phyloP scores from a whole-genome alignment of 1,140 invertebrate species.

The Hycleus cichorii region DNA sequence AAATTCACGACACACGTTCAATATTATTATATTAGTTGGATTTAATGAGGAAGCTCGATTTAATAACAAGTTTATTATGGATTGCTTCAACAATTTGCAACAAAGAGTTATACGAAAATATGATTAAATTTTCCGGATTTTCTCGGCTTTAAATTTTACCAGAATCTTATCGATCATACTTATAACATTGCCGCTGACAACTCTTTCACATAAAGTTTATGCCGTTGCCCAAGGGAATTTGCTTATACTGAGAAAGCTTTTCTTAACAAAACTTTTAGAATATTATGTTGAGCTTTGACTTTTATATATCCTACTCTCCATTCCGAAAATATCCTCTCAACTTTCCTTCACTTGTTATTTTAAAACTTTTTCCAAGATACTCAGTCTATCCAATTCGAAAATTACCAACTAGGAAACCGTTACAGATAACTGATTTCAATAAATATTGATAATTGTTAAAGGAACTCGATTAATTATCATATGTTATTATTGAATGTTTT shows the following conservation, averaged over 20 bases:
- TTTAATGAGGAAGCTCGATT: conserved; percentile 5
- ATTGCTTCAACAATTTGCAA: conserved; percentile 22
- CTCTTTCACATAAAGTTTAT: conserved; percentile 37
- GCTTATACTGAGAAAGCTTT: conserved; percentile 31
- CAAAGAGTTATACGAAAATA: conserved; percentile 24
- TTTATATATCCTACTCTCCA: conserved; percentile 28
- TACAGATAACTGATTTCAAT: too few relatives aligned
- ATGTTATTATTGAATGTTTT: too few relatives aligned
- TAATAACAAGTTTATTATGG: conserved; percentile 14
- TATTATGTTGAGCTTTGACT: conserved; percentile 30
- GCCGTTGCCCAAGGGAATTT: conserved; percentile 30
- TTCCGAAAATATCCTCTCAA: conserved; percentile 18
- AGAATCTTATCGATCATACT: conserved; percentile 31
- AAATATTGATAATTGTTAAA: too few relatives aligned
- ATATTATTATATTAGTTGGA: background rate
- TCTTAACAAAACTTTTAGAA: conserved; percentile 33
- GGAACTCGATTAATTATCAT: too few relatives aligned
- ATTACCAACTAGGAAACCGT: too few relatives aligned
- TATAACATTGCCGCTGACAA: conserved; percentile 35
- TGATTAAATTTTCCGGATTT: conserved; percentile 26
- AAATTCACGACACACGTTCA: too few relatives aligned
- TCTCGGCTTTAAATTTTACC: conserved; percentile 21
- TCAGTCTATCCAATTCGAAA: too few relatives aligned
- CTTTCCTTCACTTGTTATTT: too few relatives aligned
- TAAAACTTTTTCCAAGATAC: too few relatives aligned